Conservation (phyloP, 2,888 invertebrate genomes). For the Hydraecia micacea region DNA sequence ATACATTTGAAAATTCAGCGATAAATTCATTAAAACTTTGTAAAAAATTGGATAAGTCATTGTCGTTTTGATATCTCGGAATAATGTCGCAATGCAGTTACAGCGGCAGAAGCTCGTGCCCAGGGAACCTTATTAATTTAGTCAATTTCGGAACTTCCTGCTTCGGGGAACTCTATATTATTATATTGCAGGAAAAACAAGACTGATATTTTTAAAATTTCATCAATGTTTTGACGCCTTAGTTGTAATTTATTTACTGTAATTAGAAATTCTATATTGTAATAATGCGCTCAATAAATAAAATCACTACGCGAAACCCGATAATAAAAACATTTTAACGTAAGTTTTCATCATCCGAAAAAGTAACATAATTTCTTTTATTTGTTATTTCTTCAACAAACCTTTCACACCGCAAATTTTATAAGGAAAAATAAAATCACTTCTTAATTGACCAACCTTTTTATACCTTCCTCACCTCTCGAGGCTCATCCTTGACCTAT, state of each 20-base stretch:
- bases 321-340: neutral
- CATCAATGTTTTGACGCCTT: neutral
- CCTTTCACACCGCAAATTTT: neutral
- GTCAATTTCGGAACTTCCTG: slow-evolving; percentile 36
- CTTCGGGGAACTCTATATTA: neutral
- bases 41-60: slow-evolving; percentile 19
- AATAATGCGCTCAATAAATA: neutral
- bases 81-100: slow-evolving; percentile 59
- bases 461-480: neutral
- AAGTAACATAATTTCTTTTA: neutral
- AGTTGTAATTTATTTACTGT: neutral
- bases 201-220: neutral
- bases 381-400: neutral
- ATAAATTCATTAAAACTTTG: slow-evolving; percentile 16
- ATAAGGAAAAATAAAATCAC: slow-evolving; percentile 1
- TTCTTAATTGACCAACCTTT: neutral
- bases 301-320: neutral
- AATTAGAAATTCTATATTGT: neutral
- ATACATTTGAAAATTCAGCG: neutral
- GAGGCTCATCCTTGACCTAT: slow-evolving; percentile 25
- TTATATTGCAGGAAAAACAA: neutral
- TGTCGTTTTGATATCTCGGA: slow-evolving; percentile 24
- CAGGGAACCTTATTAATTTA: slow-evolving; percentile 45
- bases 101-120: slow-evolving; percentile 4
- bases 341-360: neutral